Evolutionary conservation across 2,797 vertebrate genomes (phyloP).

Genomic region (Eleutherodactylus coqui): DNA sequence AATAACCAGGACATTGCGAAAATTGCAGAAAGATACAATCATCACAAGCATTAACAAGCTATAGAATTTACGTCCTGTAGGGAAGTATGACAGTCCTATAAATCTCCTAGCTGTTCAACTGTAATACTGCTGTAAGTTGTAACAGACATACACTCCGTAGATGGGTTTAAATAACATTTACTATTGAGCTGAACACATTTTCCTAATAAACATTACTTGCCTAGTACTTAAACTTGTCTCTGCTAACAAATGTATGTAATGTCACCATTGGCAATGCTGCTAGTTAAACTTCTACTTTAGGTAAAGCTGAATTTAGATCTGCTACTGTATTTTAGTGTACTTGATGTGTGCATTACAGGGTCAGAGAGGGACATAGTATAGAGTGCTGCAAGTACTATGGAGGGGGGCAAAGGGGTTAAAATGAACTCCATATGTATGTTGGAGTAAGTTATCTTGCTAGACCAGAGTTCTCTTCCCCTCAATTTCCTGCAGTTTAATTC

Average conservation of each 20-base stretch:
- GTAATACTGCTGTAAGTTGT: background rate
- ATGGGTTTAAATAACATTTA: too few species aligned
- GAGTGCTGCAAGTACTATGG: too few species aligned
- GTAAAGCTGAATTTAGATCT: too few species aligned
- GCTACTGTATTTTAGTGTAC: too few species aligned
- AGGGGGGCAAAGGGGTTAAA: background rate
- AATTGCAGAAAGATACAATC: background rate
- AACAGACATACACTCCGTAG: background rate
- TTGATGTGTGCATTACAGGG: too few species aligned
- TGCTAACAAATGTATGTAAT: too few species aligned
- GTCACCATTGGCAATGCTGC: background rate
- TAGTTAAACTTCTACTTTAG: background rate
- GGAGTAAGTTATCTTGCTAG: background rate
- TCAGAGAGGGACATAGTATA: too few species aligned
- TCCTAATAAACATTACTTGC: background rate
- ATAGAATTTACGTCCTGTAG: background rate
- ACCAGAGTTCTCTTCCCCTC: background rate
- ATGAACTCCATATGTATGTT: background rate
- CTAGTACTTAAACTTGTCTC: background rate
- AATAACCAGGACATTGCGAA: background rate
- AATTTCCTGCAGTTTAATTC: too few species aligned
- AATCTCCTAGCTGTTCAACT: too few species aligned
- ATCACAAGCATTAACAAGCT: background rate
- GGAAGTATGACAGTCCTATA: slow-evolving; percentile 18
- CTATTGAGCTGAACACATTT: background rate